Evolutionary conservation across 2,797 vertebrate species (phyloP).

Genomic region (Anas georgica): DNA sequence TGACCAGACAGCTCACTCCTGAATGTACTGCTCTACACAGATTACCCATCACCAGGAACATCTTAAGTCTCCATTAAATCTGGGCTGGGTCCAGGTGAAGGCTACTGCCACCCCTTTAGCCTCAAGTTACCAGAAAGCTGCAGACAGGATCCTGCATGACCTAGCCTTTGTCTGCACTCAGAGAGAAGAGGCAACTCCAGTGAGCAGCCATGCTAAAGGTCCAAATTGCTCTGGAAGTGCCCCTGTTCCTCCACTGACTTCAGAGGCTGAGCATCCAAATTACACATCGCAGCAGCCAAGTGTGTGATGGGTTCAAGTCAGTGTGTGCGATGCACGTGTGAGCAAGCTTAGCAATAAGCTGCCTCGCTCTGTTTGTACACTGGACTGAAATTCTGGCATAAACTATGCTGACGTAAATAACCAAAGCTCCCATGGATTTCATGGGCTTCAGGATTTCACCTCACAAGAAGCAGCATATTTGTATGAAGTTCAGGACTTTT

Average conservation of each 20-base stretch:
- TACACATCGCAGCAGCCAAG: not conserved
- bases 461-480: not conserved
- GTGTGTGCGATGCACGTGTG: rapidly evolving
- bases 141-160: not conserved
- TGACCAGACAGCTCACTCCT: not conserved
- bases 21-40: not conserved
- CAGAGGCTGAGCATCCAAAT: not conserved
- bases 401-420: not conserved
- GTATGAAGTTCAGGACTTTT: not conserved
- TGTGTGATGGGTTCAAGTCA: rapidly evolving
- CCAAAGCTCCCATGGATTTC: not conserved
- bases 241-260: not conserved
- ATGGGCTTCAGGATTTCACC: rapidly evolving
- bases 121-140: not conserved
- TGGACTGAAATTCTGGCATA: not conserved
- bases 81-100: not conserved
- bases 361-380: not conserved
- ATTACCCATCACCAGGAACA: not conserved
- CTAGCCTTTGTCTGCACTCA: not conserved
- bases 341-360: not conserved
- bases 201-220: not conserved
- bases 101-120: not conserved
- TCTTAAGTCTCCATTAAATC: not conserved
- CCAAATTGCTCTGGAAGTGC: not conserved
- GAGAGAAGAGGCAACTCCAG: not conserved